Conservation (phyloP, 2,797 vertebrate species). For the Oreonectes daqikongensis region DNA sequence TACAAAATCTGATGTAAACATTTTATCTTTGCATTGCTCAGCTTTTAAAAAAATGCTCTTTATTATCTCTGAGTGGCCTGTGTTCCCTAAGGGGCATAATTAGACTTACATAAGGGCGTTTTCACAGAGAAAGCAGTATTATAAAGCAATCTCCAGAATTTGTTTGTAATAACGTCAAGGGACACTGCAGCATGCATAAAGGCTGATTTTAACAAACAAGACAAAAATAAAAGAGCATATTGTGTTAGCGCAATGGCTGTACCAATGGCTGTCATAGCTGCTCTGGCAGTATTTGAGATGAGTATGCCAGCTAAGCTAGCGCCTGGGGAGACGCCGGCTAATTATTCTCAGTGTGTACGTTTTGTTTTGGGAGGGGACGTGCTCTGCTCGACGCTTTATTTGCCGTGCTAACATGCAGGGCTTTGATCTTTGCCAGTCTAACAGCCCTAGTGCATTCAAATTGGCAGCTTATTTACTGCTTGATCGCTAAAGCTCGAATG, state of each 20-base stretch:
- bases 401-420: slow-evolving; percentile 26
- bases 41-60: slow-evolving; percentile 15
- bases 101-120: slow-evolving; percentile 6
- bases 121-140: background rate
- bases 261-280: slow-evolving; percentile 15
- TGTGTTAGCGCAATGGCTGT: slow-evolving; percentile 28
- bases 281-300: slow-evolving; percentile 23
- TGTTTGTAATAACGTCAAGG: slow-evolving; percentile 24
- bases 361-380: slow-evolving; percentile 37
- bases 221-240: slow-evolving; percentile 23
- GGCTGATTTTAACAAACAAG: slow-evolving; percentile 35
- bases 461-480: slow-evolving; percentile 45
- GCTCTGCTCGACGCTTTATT: slow-evolving; percentile 27
- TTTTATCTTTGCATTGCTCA: background rate
- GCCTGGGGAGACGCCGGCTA: slow-evolving; percentile 29
- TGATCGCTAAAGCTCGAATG: slow-evolving; percentile 36
- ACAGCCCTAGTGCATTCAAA: slow-evolving; percentile 35
- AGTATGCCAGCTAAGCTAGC: slow-evolving; percentile 16
- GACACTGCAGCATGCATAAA: background rate
- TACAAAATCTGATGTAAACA: background rate
- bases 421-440: slow-evolving; percentile 47
- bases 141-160: slow-evolving; percentile 11
- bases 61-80: slow-evolving; percentile 5
- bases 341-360: slow-evolving; percentile 35
- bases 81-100: slow-evolving; percentile 16